These are phyloP conservation scores for Belonocnema kinseyi DNA, from an alignment of 1,140 invertebrate species.

Conservation along the genomic window DNA sequence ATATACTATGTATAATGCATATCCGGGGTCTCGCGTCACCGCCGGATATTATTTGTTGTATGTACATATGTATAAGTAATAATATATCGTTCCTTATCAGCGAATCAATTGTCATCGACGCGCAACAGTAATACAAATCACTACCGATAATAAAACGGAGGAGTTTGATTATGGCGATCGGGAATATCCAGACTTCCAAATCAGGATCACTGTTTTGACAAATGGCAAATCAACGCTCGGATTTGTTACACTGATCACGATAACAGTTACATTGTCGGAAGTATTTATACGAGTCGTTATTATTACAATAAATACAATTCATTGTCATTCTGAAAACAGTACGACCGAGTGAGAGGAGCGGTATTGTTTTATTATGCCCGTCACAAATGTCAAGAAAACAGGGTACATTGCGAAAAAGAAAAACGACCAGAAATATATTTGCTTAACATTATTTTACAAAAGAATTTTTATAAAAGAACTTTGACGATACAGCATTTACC, in stretches of 20 bases:
- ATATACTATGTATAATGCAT: conserved; percentile 30
- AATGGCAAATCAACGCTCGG: conserved; percentile 2
- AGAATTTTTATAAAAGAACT: neutral
- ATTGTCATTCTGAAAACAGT: neutral
- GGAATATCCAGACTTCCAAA: conserved; percentile 15
- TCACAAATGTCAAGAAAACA: neutral
- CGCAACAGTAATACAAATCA: conserved; percentile 31
- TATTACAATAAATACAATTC: conserved; percentile 23
- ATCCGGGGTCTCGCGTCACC: conserved; percentile 17
- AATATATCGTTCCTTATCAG: conserved; percentile 52
- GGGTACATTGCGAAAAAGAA: conserved; percentile 6
- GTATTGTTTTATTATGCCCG: neutral
- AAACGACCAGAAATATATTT: neutral
- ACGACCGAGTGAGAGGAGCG: neutral
- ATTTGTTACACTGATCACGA: conserved; percentile 17
- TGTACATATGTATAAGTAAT: conserved; percentile 60
- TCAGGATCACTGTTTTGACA: conserved; percentile 17
- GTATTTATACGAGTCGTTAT: conserved; percentile 10
- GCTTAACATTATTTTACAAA: conserved; percentile 12
- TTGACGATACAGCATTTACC: neutral
- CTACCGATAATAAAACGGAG: conserved; percentile 28
- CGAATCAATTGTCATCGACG: conserved; percentile 42
- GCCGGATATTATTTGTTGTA: conserved; percentile 49
- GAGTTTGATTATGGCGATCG: conserved; percentile 26
- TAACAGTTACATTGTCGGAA: conserved; percentile 15